Percentiles rank a stretch among this genome's conserved stretches.
These are phyloP conservation scores for Percina caprodes DNA, from an alignment of 2,113 vertebrate species.

Conservation along the genomic window DNA sequence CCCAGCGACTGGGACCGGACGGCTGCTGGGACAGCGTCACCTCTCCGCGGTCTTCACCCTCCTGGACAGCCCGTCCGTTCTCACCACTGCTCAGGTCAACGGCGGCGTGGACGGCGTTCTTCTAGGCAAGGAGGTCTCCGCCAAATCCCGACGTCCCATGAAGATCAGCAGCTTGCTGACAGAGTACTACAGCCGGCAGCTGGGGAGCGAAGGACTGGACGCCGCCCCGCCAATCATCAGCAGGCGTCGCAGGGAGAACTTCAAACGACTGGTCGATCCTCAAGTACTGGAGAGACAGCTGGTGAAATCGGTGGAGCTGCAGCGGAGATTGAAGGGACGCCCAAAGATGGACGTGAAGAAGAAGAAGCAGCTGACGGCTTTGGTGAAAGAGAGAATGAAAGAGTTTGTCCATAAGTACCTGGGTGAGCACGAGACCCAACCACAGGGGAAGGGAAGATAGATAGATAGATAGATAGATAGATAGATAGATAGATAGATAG, in stretches of 20 bases:
- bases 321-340: slow-evolving; percentile 56
- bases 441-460: background rate
- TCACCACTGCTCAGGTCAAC: slow-evolving; percentile 84
- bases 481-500: no score
- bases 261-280: slow-evolving; percentile 27
- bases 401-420: slow-evolving; percentile 85
- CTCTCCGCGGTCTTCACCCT: slow-evolving; percentile 85
- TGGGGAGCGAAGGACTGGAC: slow-evolving; percentile 22
- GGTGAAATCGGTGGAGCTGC: slow-evolving; percentile 67
- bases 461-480: no score
- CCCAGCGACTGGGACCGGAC: slow-evolving; percentile 62
- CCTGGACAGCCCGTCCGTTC: slow-evolving; percentile 51
- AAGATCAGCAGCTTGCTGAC: slow-evolving; percentile 82
- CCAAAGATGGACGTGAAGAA: slow-evolving; percentile 18
- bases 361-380: slow-evolving; percentile 67
- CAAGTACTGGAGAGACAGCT: slow-evolving; percentile 78
- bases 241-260: slow-evolving; percentile 82
- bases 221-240: slow-evolving; percentile 74
- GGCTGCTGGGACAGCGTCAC: slow-evolving; percentile 90
- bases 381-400: slow-evolving; percentile 64
- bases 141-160: background rate
- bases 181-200: slow-evolving; percentile 83
- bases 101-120: slow-evolving; percentile 91
- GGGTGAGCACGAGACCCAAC: slow-evolving; percentile 77
- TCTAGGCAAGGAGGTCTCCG: slow-evolving; percentile 80